phyloP scores from a whole-genome alignment of 2,888 invertebrate genomes.

The Apotomis betuletana region DNA sequence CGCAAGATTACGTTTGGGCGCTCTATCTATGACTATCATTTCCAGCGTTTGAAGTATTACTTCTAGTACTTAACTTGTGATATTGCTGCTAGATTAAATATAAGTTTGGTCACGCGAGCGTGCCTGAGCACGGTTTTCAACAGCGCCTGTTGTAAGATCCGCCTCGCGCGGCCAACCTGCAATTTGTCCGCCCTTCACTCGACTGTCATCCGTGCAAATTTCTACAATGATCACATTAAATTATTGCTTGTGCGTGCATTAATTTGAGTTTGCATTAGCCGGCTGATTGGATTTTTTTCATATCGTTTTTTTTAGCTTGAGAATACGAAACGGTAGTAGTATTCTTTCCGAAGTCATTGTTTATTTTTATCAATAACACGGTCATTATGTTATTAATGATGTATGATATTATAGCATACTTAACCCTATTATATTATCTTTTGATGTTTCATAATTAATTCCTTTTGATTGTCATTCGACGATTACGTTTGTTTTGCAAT shows the following conservation, averaged over 20 bases:
- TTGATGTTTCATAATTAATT: too few relatives aligned
- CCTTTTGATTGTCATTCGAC: too few relatives aligned
- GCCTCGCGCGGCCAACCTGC: conserved; percentile 58
- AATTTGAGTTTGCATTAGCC: neutral
- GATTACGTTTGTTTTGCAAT: too few relatives aligned
- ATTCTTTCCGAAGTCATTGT: too few relatives aligned
- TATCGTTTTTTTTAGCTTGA: neutral
- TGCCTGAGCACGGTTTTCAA: conserved; percentile 38
- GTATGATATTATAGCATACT: too few relatives aligned
- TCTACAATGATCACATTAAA: conserved; percentile 51
- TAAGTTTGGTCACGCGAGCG: conserved; percentile 21
- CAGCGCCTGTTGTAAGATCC: conserved; percentile 43
- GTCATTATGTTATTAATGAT: too few relatives aligned
- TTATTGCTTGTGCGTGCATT: conserved; percentile 44
- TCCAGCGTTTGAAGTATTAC: neutral
- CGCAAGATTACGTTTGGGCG: neutral
- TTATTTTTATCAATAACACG: too few relatives aligned
- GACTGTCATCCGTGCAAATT: conserved; percentile 53
- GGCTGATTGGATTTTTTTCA: neutral
- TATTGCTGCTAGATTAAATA: conserved; percentile 11
- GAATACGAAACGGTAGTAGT: too few relatives aligned
- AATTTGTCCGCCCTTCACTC: conserved; percentile 68
- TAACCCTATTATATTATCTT: too few relatives aligned
- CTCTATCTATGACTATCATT: neutral
- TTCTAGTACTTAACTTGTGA: neutral